These are phyloP conservation scores for Colostygia pectinataria DNA, from an alignment of 2,888 invertebrate genomes.

Conservation along the genomic window DNA sequence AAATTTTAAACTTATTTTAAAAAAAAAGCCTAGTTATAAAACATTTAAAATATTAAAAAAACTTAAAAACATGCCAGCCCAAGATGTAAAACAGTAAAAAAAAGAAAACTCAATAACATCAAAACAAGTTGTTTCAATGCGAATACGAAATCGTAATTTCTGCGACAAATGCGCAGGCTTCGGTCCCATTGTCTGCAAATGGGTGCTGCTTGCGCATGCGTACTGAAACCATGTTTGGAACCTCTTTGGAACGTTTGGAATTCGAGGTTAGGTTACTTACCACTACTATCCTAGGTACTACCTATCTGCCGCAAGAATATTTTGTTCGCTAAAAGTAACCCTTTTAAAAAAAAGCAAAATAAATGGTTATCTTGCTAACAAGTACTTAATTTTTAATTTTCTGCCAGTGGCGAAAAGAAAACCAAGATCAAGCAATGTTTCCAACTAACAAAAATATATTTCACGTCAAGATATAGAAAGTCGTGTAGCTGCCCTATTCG, in stretches of 20 bases:
- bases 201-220: constrained; percentile 74
- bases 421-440: constrained; percentile 2
- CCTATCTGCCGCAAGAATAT: background rate
- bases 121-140: constrained; percentile 30
- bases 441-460: constrained; percentile 15
- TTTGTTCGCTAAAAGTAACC: background rate
- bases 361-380: too few relatives aligned
- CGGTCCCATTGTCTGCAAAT: constrained; percentile 56
- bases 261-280: too few relatives aligned
- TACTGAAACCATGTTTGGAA: constrained; percentile 29
- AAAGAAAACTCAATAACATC: constrained; percentile 18
- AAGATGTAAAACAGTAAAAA: constrained; percentile 5
- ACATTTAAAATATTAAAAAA: too few relatives aligned
- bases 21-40: too few relatives aligned
- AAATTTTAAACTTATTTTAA: too few relatives aligned
- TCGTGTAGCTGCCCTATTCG: constrained; percentile 10
- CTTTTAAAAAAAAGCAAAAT: background rate
- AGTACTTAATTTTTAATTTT: too few relatives aligned
- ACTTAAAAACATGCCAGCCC: constrained; percentile 8
- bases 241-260: constrained; percentile 22
- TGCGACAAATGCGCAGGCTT: constrained; percentile 54
- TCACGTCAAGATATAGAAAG: constrained; percentile 23
- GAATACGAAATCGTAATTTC: constrained; percentile 25
- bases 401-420: too few relatives aligned
- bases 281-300: too few relatives aligned